These are phyloP conservation scores for Siniperca chuatsi DNA, from an alignment of 2,113 vertebrate species.

Conservation along the genomic window DNA sequence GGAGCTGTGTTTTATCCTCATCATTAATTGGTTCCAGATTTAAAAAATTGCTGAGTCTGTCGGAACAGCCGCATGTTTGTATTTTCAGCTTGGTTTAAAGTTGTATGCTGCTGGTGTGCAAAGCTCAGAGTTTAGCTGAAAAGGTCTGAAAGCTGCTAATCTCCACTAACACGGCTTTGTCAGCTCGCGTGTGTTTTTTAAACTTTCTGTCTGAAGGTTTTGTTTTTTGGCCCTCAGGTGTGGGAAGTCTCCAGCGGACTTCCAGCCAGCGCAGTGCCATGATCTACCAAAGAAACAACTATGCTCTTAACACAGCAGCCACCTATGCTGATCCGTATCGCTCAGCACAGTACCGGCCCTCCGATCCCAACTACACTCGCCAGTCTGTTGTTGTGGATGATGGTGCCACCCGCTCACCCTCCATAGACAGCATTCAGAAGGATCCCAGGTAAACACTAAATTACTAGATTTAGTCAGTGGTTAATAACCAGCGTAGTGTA, in stretches of 20 bases:
- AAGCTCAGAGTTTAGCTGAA: conserved; percentile 40
- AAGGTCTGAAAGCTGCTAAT: conserved; percentile 48
- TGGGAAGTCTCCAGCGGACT: conserved; percentile 93
- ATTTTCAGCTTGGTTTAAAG: conserved; percentile 52
- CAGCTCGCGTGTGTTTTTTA: background rate
- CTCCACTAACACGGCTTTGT: conserved; percentile 19
- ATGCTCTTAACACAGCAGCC: conserved; percentile 87
- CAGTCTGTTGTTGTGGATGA: conserved; percentile 86
- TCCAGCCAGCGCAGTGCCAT: conserved; percentile 94
- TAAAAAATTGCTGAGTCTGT: conserved; percentile 64
- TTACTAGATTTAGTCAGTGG: conserved; percentile 10
- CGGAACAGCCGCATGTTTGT: conserved; percentile 60
- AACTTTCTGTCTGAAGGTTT: conserved; percentile 7
- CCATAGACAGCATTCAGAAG: conserved; percentile 98
- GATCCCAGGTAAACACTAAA: conserved; percentile 90
- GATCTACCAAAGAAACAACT: conserved; percentile 96
- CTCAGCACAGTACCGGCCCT: conserved; percentile 87
- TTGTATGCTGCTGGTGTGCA: conserved; percentile 23
- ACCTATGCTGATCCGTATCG: conserved; percentile 92
- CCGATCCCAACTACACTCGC: conserved; percentile 86
- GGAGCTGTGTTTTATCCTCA: conserved; percentile 70
- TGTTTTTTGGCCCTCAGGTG: conserved; percentile 79
- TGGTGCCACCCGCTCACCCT: conserved; percentile 91
- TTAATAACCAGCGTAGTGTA: background rate
- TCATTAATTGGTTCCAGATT: conserved; percentile 79